These are phyloP conservation scores for Panzeria rudis DNA, from an alignment of 2,888 invertebrate species.

Conservation along the genomic window DNA sequence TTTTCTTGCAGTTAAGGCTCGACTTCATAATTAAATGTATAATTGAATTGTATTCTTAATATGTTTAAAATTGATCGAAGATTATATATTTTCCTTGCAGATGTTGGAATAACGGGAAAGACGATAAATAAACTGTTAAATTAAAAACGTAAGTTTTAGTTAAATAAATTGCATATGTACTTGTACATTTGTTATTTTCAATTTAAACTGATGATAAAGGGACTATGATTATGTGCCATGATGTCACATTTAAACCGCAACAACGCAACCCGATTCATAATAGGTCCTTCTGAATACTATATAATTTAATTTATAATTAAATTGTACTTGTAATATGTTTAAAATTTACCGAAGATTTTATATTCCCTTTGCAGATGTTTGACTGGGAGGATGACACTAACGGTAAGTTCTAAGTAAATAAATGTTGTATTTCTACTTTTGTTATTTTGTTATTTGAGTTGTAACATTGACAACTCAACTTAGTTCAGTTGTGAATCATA, in stretches of 20 bases:
- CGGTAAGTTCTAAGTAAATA: no score
- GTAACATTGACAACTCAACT: no score
- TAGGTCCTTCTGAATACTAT: conserved; percentile 79
- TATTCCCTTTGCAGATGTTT: no score
- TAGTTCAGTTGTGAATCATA: no score
- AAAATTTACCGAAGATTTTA: no score
- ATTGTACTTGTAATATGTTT: no score
- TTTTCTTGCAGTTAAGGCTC: no score
- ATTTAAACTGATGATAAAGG: conserved; percentile 72
- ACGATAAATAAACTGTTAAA: background rate
- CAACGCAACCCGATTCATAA: conserved; percentile 77
- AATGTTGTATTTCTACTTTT: no score
- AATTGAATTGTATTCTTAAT: background rate
- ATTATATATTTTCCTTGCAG: background rate
- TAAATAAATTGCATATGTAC: background rate
- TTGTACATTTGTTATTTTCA: background rate
- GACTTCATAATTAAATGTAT: background rate
- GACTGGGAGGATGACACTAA: no score
- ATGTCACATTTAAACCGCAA: conserved; percentile 79
- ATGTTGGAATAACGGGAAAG: background rate
- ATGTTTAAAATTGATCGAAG: background rate
- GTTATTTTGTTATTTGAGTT: no score
- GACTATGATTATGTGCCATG: conserved; percentile 76
- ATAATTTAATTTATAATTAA: background rate
- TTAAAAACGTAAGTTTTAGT: background rate